Evolutionary conservation across 2,888 invertebrate genomes (phyloP).

Genomic region (Drosophila birchii): DNA sequence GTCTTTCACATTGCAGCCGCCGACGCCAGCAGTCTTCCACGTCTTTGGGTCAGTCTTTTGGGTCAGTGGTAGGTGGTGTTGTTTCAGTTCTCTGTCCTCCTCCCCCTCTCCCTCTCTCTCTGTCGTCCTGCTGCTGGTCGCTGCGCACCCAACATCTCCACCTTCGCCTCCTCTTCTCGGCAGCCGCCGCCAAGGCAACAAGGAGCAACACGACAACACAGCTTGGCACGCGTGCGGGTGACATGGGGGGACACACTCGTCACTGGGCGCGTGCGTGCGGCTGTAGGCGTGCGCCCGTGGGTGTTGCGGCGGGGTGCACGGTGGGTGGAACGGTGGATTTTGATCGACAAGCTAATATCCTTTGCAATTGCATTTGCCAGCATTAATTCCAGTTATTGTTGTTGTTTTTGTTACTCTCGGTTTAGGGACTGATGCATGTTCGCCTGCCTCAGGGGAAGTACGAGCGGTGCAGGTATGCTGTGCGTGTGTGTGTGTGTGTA

Average conservation of each 20-base stretch:
- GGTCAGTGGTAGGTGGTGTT: too few species aligned
- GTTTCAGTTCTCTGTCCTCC: not conserved
- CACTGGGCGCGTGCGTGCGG: slow-evolving; percentile 10
- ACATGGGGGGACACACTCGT: slow-evolving; percentile 22
- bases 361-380: not conserved
- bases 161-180: slow-evolving; percentile 83
- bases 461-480: slow-evolving; percentile 7
- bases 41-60: not conserved
- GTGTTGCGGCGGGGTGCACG: slow-evolving; percentile 30
- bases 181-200: slow-evolving; percentile 50
- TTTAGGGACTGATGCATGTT: slow-evolving; percentile 13
- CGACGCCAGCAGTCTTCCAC: slow-evolving; percentile 19
- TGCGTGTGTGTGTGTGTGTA: slow-evolving; percentile 1
- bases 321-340: slow-evolving; percentile 12
- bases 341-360: not conserved
- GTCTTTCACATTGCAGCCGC: slow-evolving; percentile 19
- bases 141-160: slow-evolving; percentile 42
- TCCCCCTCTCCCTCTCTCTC: not conserved
- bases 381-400: not conserved
- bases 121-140: slow-evolving; percentile 27
- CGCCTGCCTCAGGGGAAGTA: slow-evolving; percentile 20
- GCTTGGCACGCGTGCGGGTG: slow-evolving; percentile 43
- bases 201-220: slow-evolving; percentile 38
- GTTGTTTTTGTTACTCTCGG: not conserved
- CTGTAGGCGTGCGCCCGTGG: slow-evolving; percentile 31